Percentiles rank a stretch among this genome's conserved stretches.
Evolutionary conservation across 37 sponge, comb jelly and placozoan genomes (phyloP).

Genomic region (Tethya wilhelma): DNA sequence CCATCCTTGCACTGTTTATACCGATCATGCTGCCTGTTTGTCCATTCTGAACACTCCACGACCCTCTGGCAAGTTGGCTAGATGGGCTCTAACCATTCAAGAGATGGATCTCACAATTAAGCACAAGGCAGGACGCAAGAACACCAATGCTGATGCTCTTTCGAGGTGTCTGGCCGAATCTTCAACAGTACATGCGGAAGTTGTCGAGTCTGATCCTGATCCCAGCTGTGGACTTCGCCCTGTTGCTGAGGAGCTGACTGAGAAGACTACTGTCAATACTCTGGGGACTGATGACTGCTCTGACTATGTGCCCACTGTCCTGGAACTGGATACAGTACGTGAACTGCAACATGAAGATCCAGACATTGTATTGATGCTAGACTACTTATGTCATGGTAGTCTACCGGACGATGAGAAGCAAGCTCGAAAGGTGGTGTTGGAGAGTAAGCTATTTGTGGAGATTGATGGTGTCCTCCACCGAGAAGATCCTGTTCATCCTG

Average conservation of each 20-base stretch:
- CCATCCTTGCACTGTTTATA: constrained; percentile 40
- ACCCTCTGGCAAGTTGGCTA: constrained; percentile 46
- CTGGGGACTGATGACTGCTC: too few relatives aligned
- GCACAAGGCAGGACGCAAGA: constrained; percentile 26
- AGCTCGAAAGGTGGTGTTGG: constrained; percentile 13
- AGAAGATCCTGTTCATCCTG: constrained; percentile 8
- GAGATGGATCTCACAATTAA: constrained; percentile 16
- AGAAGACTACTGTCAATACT: too few relatives aligned
- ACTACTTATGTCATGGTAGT: constrained; percentile 2
- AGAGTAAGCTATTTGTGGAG: constrained; percentile 3
- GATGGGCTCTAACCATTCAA: constrained; percentile 46
- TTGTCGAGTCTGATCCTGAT: too few relatives aligned
- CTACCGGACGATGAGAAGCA: background rate
- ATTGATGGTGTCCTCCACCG: constrained; percentile 3
- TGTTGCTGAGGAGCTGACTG: too few relatives aligned
- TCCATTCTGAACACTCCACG: constrained; percentile 25
- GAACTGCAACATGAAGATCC: background rate
- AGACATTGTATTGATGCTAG: background rate
- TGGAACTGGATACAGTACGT: background rate
- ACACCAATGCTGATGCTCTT: constrained; percentile 48
- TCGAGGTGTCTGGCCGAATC: constrained; percentile 22
- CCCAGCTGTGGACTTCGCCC: too few relatives aligned
- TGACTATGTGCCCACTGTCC: background rate
- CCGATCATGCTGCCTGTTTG: constrained; percentile 56
- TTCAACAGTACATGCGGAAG: too few relatives aligned